Conservation (phyloP, 2,888 invertebrate genomes). For the Coelogynopora nodosa region DNA sequence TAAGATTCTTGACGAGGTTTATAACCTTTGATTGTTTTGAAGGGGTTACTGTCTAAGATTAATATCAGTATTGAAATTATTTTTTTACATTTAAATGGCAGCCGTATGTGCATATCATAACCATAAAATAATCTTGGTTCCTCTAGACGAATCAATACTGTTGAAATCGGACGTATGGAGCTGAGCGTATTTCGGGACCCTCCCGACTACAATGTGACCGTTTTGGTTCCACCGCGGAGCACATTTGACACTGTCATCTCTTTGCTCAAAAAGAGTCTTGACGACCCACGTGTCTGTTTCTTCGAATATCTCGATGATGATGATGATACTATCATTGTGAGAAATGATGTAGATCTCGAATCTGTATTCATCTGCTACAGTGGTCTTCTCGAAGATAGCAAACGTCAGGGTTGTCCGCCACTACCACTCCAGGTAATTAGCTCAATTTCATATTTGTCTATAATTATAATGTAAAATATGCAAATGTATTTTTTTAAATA, state of each 20-base stretch:
- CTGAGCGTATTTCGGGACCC: background rate
- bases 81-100: too few relatives aligned
- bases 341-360: conserved; percentile 15
- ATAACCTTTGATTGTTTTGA: too few relatives aligned
- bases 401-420: background rate
- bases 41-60: too few relatives aligned
- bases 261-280: background rate
- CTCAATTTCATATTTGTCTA: too few relatives aligned
- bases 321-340: conserved; percentile 26
- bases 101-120: too few relatives aligned
- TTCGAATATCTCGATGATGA: conserved; percentile 38
- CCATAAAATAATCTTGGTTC: too few relatives aligned
- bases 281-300: background rate
- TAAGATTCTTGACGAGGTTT: too few relatives aligned
- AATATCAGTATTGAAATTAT: too few relatives aligned
- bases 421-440: conserved; percentile 1
- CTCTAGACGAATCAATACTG: too few relatives aligned
- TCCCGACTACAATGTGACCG: background rate
- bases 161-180: too few relatives aligned
- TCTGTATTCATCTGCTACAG: conserved; percentile 14
- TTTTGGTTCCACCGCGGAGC: background rate
- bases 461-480: too few relatives aligned
- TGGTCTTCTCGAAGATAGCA: background rate
- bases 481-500: too few relatives aligned
- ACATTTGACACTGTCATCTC: background rate